Evolutionary conservation across 2,888 invertebrate genomes (phyloP).

Genomic region (Aphidius colemani): DNA sequence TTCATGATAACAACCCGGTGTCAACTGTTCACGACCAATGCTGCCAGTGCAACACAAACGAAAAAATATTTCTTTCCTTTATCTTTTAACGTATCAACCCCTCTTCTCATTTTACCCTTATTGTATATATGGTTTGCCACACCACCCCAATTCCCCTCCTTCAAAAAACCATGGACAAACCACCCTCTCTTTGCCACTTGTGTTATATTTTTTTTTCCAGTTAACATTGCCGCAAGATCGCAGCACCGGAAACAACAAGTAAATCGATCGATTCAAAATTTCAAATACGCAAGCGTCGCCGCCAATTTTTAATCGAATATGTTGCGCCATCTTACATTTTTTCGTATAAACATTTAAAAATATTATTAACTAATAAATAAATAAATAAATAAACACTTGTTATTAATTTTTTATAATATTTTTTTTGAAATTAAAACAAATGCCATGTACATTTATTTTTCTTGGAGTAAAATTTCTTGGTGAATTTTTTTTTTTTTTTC

Average conservation of each 20-base stretch:
- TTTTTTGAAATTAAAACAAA: too few species aligned
- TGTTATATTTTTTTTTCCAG: constrained; percentile 24
- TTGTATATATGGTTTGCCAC: not conserved
- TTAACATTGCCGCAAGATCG: constrained; percentile 48
- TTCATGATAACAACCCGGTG: not conserved
- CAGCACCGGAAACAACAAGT: constrained; percentile 43
- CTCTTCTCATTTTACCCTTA: not conserved
- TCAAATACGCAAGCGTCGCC: constrained; percentile 33
- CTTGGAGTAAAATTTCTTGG: not conserved
- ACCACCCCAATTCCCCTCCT: not conserved
- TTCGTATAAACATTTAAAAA: not conserved
- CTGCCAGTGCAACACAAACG: not conserved
- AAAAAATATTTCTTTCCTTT: too few species aligned
- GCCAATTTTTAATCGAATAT: constrained; percentile 19
- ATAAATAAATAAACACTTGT: constrained; percentile 1
- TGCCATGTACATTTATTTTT: not conserved
- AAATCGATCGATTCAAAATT: constrained; percentile 52
- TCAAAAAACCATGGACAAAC: constrained; percentile 24
- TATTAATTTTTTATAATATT: too few species aligned
- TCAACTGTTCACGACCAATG: not conserved
- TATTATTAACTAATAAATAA: not conserved
- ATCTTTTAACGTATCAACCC: too few species aligned
- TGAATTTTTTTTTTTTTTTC: not conserved
- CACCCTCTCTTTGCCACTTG: constrained; percentile 29
- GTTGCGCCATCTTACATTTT: constrained; percentile 32